A percentile compares a stretch with the other conserved stretches of the same genome.
These are phyloP conservation scores for Pelvicachromis taeniatus DNA, from an alignment of 2,113 vertebrate species.

Conservation along the genomic window DNA sequence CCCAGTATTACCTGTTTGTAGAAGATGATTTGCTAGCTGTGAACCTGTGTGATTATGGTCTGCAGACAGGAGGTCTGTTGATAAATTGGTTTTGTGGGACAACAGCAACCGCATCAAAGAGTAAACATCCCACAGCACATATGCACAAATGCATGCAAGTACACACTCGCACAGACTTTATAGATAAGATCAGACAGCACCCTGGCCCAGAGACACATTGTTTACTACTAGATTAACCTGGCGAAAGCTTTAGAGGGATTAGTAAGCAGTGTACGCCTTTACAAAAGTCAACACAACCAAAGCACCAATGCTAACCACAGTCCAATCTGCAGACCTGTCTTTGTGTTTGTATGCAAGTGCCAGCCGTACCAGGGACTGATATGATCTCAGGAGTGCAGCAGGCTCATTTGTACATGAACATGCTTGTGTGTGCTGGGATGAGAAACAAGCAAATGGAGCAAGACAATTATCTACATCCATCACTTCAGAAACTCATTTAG, in stretches of 20 bases:
- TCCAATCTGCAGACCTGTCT: background rate
- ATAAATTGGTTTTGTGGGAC: slow-evolving; percentile 40
- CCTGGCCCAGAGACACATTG: slow-evolving; percentile 26
- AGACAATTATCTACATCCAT: slow-evolving; percentile 64
- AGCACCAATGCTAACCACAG: background rate
- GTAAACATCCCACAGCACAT: background rate
- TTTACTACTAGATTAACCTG: slow-evolving; percentile 47
- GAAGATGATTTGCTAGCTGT: slow-evolving; percentile 15
- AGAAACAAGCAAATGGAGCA: slow-evolving; percentile 48
- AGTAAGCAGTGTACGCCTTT: background rate
- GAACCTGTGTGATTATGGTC: slow-evolving; percentile 28
- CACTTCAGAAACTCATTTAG: slow-evolving; percentile 61
- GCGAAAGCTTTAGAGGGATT: slow-evolving; percentile 29
- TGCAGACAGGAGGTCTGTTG: slow-evolving; percentile 6
- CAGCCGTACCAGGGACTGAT: background rate
- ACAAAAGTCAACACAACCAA: background rate
- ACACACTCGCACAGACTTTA: slow-evolving; percentile 1
- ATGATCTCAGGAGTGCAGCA: background rate
- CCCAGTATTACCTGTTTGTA: slow-evolving; percentile 2
- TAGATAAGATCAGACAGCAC: slow-evolving; percentile 31
- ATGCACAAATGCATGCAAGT: background rate
- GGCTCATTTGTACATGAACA: slow-evolving; percentile 6
- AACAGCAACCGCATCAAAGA: background rate
- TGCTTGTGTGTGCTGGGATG: background rate
- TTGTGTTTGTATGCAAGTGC: background rate